These are phyloP conservation scores for Phycodurus eques DNA, from an alignment of 2,113 vertebrate genomes.

Conservation along the genomic window DNA sequence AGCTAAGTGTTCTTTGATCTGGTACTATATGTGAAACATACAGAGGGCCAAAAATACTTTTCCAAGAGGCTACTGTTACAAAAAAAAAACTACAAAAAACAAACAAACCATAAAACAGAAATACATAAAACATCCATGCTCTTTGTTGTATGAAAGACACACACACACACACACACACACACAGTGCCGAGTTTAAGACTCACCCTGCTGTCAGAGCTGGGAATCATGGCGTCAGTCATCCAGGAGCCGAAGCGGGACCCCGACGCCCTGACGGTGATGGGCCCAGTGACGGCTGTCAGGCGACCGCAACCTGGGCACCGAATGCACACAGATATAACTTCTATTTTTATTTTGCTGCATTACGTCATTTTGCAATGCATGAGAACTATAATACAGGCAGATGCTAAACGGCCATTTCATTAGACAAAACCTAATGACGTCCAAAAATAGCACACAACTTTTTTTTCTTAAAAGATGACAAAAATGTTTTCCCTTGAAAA, in stretches of 20 bases:
- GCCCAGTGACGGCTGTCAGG: constrained; percentile 88
- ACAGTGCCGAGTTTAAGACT: constrained; percentile 26
- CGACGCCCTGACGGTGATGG: constrained; percentile 87
- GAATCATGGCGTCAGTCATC: constrained; percentile 86
- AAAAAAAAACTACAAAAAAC: background rate
- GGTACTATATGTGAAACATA: no score
- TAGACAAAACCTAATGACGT: no score
- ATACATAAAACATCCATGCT: no score
- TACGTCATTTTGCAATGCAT: background rate
- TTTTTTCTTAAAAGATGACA: no score
- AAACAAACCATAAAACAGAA: background rate
- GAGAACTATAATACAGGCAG: no score
- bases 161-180: constrained; percentile 24
- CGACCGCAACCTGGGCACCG: constrained; percentile 75
- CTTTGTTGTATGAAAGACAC: background rate
- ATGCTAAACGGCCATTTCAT: no score
- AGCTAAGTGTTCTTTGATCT: no score
- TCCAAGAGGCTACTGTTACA: no score
- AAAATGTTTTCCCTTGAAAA: no score
- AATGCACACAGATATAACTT: background rate
- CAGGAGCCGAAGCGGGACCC: constrained; percentile 92
- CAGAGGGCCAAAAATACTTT: no score
- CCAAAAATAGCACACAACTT: no score
- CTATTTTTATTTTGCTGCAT: background rate
- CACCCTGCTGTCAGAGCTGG: constrained; percentile 72